Evolutionary conservation across 2,888 invertebrate genomes (phyloP).

Genomic region (Stratiomys singularior): DNA sequence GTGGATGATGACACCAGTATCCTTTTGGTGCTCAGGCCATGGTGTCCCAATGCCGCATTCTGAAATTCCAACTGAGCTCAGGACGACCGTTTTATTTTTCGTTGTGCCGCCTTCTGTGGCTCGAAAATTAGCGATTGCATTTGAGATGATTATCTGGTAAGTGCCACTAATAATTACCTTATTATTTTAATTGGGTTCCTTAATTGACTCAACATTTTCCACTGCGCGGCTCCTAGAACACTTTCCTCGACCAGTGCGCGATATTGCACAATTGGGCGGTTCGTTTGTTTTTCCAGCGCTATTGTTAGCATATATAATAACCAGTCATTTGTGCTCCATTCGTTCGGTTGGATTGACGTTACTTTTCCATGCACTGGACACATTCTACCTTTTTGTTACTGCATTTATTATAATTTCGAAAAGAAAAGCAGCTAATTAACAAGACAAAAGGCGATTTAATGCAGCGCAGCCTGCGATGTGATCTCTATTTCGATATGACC

Average conservation of each 20-base stretch:
- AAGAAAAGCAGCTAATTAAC: constrained; percentile 33
- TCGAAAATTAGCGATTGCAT: constrained; percentile 29
- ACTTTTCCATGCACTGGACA: background rate
- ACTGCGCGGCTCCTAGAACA: background rate
- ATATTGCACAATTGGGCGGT: constrained; percentile 42
- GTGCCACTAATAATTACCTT: constrained; percentile 35
- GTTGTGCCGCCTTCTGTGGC: too few relatives aligned
- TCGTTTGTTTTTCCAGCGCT: constrained; percentile 30
- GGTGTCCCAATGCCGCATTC: too few relatives aligned
- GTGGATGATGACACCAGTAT: too few relatives aligned
- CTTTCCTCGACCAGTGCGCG: background rate
- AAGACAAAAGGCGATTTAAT: constrained; percentile 37
- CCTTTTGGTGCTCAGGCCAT: too few relatives aligned
- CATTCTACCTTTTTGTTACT: background rate
- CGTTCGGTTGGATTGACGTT: background rate
- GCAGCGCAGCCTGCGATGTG: constrained; percentile 27
- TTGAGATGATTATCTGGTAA: constrained; percentile 21
- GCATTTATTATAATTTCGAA: background rate
- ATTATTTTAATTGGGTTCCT: constrained; percentile 37
- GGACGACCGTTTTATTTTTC: too few relatives aligned
- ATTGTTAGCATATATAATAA: constrained; percentile 33
- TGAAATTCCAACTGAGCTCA: too few relatives aligned
- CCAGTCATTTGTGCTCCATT: constrained; percentile 33
- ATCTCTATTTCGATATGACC: constrained; percentile 28
- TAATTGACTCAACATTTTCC: background rate